A percentile compares a stretch with the other conserved stretches of the same genome.
Evolutionary conservation across 1,140 invertebrate species (phyloP).

Genomic region (Neelides sp.): DNA sequence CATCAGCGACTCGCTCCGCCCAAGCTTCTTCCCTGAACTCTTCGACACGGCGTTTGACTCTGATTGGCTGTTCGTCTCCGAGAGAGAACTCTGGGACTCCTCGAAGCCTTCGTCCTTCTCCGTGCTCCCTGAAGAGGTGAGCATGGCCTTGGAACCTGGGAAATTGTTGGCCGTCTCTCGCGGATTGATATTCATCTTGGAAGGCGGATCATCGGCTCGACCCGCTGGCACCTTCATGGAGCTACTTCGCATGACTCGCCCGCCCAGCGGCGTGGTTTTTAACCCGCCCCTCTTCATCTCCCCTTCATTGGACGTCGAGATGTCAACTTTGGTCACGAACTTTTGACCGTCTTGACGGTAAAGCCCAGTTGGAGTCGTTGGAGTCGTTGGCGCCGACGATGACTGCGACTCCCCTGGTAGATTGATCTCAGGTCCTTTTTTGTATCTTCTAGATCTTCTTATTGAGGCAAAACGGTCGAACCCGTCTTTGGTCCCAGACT

Average conservation of each 20-base stretch:
- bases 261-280: not conserved
- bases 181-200: no score
- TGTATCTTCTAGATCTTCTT: slow-evolving; percentile 65
- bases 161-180: not conserved
- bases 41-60: slow-evolving; percentile 12
- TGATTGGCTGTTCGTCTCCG: slow-evolving; percentile 64
- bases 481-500: slow-evolving; percentile 23
- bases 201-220: no score
- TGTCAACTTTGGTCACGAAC: slow-evolving; percentile 26
- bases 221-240: not conserved
- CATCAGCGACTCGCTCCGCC: no score
- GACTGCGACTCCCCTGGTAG: not conserved
- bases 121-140: slow-evolving; percentile 17
- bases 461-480: slow-evolving; percentile 72
- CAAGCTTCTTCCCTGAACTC: no score
- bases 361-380: not conserved
- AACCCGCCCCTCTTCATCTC: not conserved
- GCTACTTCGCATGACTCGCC: not conserved
- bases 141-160: slow-evolving; percentile 6
- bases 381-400: not conserved
- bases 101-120: slow-evolving; percentile 75
- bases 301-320: slow-evolving; percentile 3
- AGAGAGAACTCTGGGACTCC: slow-evolving; percentile 70
- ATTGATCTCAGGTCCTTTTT: slow-evolving; percentile 50
- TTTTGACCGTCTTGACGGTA: slow-evolving; percentile 5